Evolutionary conservation across 2,888 invertebrate species (phyloP).

Genomic region (Drosophila atripex): DNA sequence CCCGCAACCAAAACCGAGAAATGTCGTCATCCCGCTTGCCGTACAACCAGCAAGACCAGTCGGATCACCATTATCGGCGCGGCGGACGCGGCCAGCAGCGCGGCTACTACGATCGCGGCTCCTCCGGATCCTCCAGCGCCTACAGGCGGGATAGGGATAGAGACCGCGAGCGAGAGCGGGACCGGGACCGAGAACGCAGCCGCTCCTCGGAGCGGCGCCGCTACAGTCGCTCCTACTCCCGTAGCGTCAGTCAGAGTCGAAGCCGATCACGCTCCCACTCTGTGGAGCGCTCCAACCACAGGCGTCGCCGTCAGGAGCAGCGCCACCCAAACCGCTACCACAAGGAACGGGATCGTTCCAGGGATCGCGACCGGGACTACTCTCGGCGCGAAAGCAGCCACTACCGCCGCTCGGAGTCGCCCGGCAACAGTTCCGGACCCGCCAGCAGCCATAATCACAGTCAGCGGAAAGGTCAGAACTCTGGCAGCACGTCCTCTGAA

Average conservation of each 20-base stretch:
- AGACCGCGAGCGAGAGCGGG: constrained; percentile 51
- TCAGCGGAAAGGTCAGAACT: constrained; percentile 10
- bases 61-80: constrained; percentile 17
- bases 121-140: constrained; percentile 7
- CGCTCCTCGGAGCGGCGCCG: constrained; percentile 55
- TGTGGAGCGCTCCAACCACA: constrained; percentile 53
- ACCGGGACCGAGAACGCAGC: constrained; percentile 49
- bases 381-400: constrained; percentile 47
- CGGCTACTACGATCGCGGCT: constrained; percentile 20
- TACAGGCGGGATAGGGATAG: constrained; percentile 35
- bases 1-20: constrained; percentile 10
- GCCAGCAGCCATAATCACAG: constrained; percentile 3
- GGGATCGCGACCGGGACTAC: constrained; percentile 50
- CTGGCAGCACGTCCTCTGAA: background rate
- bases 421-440: constrained; percentile 10
- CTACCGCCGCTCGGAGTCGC: constrained; percentile 51
- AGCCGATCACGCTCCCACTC: constrained; percentile 20
- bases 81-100: constrained; percentile 30
- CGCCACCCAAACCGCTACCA: background rate
- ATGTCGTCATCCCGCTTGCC: constrained; percentile 73
- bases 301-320: constrained; percentile 10
- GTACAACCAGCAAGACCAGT: constrained; percentile 64
- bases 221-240: constrained; percentile 39
- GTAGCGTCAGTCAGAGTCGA: constrained; percentile 16
- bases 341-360: constrained; percentile 42